Base-by-base conservation (phyloP, 2,888 invertebrate species). In the Melinaea marsaeus region DNA sequence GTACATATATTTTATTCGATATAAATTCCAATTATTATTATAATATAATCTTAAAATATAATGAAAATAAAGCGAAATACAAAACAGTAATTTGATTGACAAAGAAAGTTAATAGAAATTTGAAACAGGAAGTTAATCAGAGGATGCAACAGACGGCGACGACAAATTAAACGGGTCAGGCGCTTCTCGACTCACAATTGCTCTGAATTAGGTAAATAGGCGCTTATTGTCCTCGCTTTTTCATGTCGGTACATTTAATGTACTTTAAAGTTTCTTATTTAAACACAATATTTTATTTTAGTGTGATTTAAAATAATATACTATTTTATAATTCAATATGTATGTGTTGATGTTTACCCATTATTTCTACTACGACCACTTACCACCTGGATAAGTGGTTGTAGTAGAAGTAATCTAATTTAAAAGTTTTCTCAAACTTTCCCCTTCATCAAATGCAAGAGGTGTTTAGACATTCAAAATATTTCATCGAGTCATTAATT, bases 101-200 rank as follows among this genome's bases (percentile, higher is more conserved):
- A 83, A 82, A 79, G 78, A 77, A 79, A 78, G 81, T 83, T 83
- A 84, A 84, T 83, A 85, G 81, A 81, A 86, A 86, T 86, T 85
- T 81, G 80, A 83, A 86, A 84, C 84, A 81, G 85, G 84, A 88
- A 85, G 85, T 85, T 84, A 87, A 86, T 87, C 85, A 85, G 79
- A 79, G 79, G 76, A 76, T 75, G 80, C 79, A 80, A 80, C 83
- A 84, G 83, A 79, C 79, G 77, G 74, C 79, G 79, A 75, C 79
- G 76, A 79, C 79, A 80, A 83, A 84, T 83, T 83, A 86, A 86
- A 84, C 80, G 75, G 84, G 83, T 83, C 84, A 83, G 78, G 75
- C 79, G 72, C 73, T 73, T 64, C 72, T 69, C 71, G 71, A 71
- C 74, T 78, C 79, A 78, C 81, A 80, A 82, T 84, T 84, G 84